Evolutionary conservation across 2,113 vertebrate species (phyloP), one percentile per base, ranked within the genome.

Genomic region (Clarias batrachus): DNA sequence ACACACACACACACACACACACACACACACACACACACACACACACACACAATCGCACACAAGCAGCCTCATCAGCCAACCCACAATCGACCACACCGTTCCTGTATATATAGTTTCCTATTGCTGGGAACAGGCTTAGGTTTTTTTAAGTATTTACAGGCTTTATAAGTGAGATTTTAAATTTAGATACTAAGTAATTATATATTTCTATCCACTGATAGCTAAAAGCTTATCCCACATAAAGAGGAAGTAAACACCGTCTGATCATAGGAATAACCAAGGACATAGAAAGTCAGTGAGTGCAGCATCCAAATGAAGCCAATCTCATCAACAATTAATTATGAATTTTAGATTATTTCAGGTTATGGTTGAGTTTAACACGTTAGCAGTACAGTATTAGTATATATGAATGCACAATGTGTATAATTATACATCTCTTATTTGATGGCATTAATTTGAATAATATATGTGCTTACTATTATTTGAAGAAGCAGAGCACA

Each of bases 11-110:
- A 3, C 80, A 1, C 76, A 19, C 17, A 1, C 4, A 30, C 81
- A 56, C 17, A 23, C 48, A 71, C 68, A 76, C 57, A 76, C 83
- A 74, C 68, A 48, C 33, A 65, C 41, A 57, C 57, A 21, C 48
- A 79, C 60, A 48, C 84, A 65, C n/a, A 66, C 60, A 85, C 85
- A 81, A 52, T 60, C 84, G 79, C 74, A 41, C 13, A 21, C 37
- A 14, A 60, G 63, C 65, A 81, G 2, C 52, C 56, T 81, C 30
- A 71, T 65, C 80, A 87, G 57, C 19, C 41, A 87, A 16, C 59
- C 11, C 41, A 41, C 66, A 82, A 33, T 74, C 25, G 19, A 86
- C 14, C 74, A 27, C 56, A 86, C 68, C 30, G 33, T 27, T 16
- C 0, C 56, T 73, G 65, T 57, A 62, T 82, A 62, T 63, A 8